A percentile compares a stretch with the other conserved stretches of the same genome.
Conservation (phyloP, 2,113 vertebrate species). For the Tor tambroides region DNA sequence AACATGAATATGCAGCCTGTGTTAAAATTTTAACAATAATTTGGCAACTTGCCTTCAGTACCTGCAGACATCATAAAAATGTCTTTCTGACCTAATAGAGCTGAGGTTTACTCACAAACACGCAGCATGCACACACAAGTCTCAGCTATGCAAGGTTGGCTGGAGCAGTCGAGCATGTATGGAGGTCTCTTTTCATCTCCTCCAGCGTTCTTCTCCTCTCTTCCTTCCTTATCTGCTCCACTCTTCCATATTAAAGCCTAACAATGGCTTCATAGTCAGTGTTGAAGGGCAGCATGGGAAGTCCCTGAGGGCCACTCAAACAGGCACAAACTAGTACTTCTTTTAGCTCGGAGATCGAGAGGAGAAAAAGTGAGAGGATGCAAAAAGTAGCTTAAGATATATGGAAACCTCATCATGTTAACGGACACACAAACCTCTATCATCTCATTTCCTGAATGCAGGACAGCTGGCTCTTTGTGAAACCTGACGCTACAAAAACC, state of each 20-base stretch:
- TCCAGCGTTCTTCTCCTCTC: slow-evolving; percentile 7
- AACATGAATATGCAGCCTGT: slow-evolving; percentile 5
- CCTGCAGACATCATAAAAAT: slow-evolving; percentile 9
- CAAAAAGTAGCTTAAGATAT: not conserved
- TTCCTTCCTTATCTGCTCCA: slow-evolving; percentile 38
- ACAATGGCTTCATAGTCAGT: slow-evolving; percentile 55
- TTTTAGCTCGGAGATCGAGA: not conserved
- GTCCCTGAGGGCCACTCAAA: slow-evolving; percentile 55
- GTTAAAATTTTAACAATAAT: slow-evolving; percentile 21
- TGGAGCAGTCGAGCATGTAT: slow-evolving; percentile 53
- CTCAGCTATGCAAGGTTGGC: slow-evolving; percentile 43
- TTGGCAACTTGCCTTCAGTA: not conserved
- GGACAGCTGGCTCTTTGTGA: slow-evolving; percentile 12
- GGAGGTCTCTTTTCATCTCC: slow-evolving; percentile 49
- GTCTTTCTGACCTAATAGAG: not conserved
- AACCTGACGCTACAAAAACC: slow-evolving; percentile 23
- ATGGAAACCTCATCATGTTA: not conserved
- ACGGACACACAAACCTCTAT: not conserved
- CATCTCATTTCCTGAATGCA: not conserved
- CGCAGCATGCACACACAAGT: slow-evolving; percentile 13
- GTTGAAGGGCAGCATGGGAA: slow-evolving; percentile 40
- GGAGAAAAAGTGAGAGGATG: not conserved
- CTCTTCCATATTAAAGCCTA: slow-evolving; percentile 51
- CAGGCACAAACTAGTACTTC: slow-evolving; percentile 8
- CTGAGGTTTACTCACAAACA: slow-evolving; percentile 23